A percentile compares a stretch with the other conserved stretches of the same genome.
phyloP scores from a whole-genome alignment of 1,140 invertebrate genomes.

The Fopius arisanus region DNA sequence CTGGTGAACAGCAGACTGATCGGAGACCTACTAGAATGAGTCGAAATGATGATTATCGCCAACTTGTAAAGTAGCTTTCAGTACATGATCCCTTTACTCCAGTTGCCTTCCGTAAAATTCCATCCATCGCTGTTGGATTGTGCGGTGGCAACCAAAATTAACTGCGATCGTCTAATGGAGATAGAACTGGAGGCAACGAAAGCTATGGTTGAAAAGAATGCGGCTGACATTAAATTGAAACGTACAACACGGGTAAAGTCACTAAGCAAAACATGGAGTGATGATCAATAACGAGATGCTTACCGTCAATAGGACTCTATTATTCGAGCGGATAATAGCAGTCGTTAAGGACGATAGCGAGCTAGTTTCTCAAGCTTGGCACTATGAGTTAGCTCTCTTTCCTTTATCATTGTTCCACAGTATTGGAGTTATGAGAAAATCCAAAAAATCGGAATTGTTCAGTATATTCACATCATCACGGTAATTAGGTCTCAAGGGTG shows the following conservation, averaged over 20 bases:
- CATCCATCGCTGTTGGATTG: background rate
- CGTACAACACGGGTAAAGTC: constrained; percentile 40
- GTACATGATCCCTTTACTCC: constrained; percentile 7
- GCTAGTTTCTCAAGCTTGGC: constrained; percentile 50
- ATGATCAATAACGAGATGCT: background rate
- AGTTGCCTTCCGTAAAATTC: background rate
- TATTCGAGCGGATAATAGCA: constrained; percentile 50
- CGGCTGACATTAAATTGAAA: constrained; percentile 44
- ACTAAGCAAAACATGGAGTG: background rate
- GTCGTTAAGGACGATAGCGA: constrained; percentile 38
- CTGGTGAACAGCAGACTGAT: constrained; percentile 44
- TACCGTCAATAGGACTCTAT: constrained; percentile 16
- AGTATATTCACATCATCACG: constrained; percentile 29
- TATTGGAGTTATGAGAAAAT: constrained; percentile 52
- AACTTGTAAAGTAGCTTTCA: background rate
- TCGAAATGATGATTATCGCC: constrained; percentile 42
- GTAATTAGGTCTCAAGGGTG: too few relatives aligned
- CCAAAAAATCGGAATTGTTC: constrained; percentile 49
- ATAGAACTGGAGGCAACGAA: constrained; percentile 17
- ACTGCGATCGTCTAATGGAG: background rate
- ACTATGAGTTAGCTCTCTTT: constrained; percentile 51
- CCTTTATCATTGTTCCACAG: constrained; percentile 48
- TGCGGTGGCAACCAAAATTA: background rate
- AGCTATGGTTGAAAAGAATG: constrained; percentile 43
- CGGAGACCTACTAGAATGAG: constrained; percentile 35